A percentile compares a stretch with the other conserved stretches of the same genome.
These are phyloP conservation scores for Achlya flavicornis DNA, from an alignment of 2,888 invertebrate species.

Conservation along the genomic window DNA sequence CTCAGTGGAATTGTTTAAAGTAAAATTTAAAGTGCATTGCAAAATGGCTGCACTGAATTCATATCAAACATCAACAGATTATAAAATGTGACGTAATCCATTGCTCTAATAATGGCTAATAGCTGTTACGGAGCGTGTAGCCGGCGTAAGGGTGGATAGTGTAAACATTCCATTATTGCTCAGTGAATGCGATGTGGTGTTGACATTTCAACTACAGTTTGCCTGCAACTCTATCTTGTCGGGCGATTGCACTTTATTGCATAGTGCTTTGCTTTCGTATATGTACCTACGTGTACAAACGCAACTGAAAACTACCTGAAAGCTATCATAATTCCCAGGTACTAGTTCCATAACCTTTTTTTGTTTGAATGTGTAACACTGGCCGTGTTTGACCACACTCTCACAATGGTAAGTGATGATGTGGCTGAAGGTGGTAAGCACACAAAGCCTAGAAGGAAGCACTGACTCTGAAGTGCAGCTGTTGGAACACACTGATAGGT, in stretches of 20 bases:
- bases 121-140: conserved; percentile 8
- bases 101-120: conserved; percentile 5
- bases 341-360: too few relatives aligned
- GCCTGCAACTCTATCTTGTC: conserved; percentile 29
- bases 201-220: conserved; percentile 45
- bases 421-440: too few relatives aligned
- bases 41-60: conserved; percentile 1
- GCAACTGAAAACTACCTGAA: too few relatives aligned
- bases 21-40: background rate
- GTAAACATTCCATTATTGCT: conserved; percentile 36
- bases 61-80: background rate
- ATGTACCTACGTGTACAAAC: conserved; percentile 15
- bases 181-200: conserved; percentile 37
- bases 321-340: too few relatives aligned
- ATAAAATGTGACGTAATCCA: conserved; percentile 11
- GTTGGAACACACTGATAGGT: too few relatives aligned
- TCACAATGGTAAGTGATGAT: too few relatives aligned
- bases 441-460: too few relatives aligned
- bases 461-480: too few relatives aligned
- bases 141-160: conserved; percentile 17
- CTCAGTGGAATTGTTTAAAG: too few relatives aligned
- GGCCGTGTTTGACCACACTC: too few relatives aligned
- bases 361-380: too few relatives aligned
- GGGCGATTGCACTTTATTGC: conserved; percentile 28
- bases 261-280: conserved; percentile 15